Percentiles rank a stretch among this genome's conserved stretches.
Evolutionary conservation across 2,113 vertebrate genomes (phyloP).

Genomic region (Vicugna pacos): DNA sequence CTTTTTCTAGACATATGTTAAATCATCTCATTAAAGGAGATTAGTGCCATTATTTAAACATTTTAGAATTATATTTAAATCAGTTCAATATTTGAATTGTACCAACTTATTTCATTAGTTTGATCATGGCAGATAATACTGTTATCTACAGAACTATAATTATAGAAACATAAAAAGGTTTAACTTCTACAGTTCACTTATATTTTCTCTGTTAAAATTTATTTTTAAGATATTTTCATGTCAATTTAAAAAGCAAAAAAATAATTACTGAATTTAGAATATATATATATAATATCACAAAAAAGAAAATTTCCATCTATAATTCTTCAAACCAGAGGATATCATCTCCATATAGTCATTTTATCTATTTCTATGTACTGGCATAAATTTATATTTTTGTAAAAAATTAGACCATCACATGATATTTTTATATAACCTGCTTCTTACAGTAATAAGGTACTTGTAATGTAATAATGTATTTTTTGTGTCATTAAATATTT

Average conservation of each 20-base stretch:
- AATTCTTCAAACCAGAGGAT: neutral
- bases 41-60: neutral
- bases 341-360: neutral
- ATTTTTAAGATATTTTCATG: neutral
- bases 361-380: neutral
- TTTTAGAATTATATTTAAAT: conserved; percentile 32
- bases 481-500: conserved; percentile 5
- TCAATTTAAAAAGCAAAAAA: neutral
- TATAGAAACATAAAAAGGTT: neutral
- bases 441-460: neutral
- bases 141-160: neutral
- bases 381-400: neutral
- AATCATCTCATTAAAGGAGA: neutral
- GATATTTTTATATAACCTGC: neutral
- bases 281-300: neutral
- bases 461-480: neutral
- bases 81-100: neutral
- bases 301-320: neutral
- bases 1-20: conserved; percentile 35
- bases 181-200: neutral
- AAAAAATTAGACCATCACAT: neutral
- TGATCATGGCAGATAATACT: neutral
- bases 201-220: conserved; percentile 35
- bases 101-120: conserved; percentile 16
- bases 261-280: conserved; percentile 27